phyloP scores from a whole-genome alignment of 2,113 vertebrate species.

The Pithys albifrons region DNA sequence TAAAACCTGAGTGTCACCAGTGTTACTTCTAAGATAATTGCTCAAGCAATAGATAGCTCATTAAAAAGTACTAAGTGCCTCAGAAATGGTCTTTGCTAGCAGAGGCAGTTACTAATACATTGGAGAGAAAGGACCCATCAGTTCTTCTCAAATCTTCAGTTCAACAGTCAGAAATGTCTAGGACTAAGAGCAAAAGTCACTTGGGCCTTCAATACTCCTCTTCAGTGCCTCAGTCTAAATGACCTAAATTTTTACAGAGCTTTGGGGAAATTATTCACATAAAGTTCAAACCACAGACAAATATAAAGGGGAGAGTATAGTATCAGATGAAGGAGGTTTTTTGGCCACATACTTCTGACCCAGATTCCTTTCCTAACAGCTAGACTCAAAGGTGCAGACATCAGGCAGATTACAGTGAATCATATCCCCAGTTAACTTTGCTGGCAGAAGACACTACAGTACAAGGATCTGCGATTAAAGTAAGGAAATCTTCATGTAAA shows the following conservation, averaged over 20 bases:
- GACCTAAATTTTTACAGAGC: not conserved
- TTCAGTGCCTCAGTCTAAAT: not conserved
- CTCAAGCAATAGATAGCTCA: not conserved
- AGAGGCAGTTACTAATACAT: not conserved
- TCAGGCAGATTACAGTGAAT: not conserved
- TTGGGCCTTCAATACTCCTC: not conserved
- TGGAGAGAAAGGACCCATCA: not conserved
- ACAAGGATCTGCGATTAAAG: not conserved
- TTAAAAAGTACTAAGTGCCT: not conserved
- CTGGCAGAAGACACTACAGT: not conserved
- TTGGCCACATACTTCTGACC: not conserved
- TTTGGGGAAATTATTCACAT: not conserved
- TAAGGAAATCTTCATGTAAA: slow-evolving; percentile 3
- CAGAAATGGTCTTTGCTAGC: not conserved
- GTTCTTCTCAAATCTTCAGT: not conserved
- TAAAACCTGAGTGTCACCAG: not conserved
- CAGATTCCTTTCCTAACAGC: slow-evolving; percentile 4
- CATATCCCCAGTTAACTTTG: not conserved
- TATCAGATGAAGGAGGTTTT: not conserved
- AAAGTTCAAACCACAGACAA: not conserved
- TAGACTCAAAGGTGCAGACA: not conserved
- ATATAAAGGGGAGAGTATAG: not conserved
- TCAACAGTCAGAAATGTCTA: not conserved
- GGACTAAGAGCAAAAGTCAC: not conserved
- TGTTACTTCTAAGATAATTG: not conserved